Evolutionary conservation across 2,888 invertebrate species (phyloP).

Genomic region (Pterostichus niger): DNA sequence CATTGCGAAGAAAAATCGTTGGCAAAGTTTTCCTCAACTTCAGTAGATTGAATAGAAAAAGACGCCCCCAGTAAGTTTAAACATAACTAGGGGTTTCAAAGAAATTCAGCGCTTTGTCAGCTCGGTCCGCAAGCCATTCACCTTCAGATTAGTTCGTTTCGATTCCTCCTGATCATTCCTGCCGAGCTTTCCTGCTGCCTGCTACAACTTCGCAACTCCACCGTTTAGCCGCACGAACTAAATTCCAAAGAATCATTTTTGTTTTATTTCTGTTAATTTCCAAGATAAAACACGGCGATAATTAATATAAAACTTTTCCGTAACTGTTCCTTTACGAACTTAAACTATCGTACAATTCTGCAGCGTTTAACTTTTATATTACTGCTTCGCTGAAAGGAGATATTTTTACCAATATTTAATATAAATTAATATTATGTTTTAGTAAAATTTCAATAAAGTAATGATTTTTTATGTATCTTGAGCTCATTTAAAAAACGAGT

Average conservation of each 20-base stretch:
- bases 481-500: too few relatives aligned
- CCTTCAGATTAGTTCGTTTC: slow-evolving; percentile 63
- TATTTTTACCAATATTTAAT: slow-evolving; percentile 8
- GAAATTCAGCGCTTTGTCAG: slow-evolving; percentile 62
- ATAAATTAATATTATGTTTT: too few relatives aligned
- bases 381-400: slow-evolving; percentile 13
- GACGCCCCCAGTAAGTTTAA: slow-evolving; percentile 39
- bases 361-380: slow-evolving; percentile 26
- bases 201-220: slow-evolving; percentile 33
- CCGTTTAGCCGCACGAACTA: slow-evolving; percentile 22
- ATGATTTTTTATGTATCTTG: too few relatives aligned
- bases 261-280: slow-evolving; percentile 53
- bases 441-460: too few relatives aligned
- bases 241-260: slow-evolving; percentile 33
- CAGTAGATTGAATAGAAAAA: slow-evolving; percentile 49
- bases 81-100: slow-evolving; percentile 48
- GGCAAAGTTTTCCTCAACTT: slow-evolving; percentile 31
- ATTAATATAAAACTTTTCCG: slow-evolving; percentile 42
- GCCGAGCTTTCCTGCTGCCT: slow-evolving; percentile 29
- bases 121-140: slow-evolving; percentile 53
- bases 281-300: slow-evolving; percentile 51
- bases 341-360: slow-evolving; percentile 22
- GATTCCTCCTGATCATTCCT: slow-evolving; percentile 52
- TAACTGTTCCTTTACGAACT: slow-evolving; percentile 40
- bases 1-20: slow-evolving; percentile 41